Evolutionary conservation across 2,113 vertebrate species (phyloP).

Genomic region (Aspidoscelis tigris): DNA sequence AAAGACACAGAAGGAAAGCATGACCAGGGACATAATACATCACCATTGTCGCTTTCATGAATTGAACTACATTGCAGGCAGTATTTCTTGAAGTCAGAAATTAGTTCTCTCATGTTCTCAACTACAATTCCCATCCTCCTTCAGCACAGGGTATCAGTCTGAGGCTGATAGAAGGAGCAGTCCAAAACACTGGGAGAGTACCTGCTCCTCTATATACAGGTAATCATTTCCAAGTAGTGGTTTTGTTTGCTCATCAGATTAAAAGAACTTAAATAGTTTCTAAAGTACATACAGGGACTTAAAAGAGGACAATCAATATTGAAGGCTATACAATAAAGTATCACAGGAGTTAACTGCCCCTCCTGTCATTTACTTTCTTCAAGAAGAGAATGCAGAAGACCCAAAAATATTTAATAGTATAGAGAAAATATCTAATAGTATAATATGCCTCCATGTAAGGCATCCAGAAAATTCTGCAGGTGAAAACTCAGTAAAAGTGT

Average conservation of each 20-base stretch:
- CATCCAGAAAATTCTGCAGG: not conserved
- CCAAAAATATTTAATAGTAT: not conserved
- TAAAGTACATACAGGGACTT: not conserved
- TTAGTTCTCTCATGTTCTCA: too few species aligned
- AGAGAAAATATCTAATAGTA: not conserved
- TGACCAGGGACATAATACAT: not conserved
- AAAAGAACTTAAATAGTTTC: not conserved
- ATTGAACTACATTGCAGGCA: not conserved
- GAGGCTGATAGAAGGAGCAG: too few species aligned
- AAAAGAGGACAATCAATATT: not conserved
- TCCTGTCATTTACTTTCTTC: not conserved
- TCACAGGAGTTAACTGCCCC: not conserved
- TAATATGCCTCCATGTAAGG: not conserved
- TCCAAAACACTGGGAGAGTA: too few species aligned
- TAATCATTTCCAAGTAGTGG: too few species aligned
- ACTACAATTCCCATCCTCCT: too few species aligned
- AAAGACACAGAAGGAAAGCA: not conserved
- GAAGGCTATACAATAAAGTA: not conserved
- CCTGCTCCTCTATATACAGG: too few species aligned
- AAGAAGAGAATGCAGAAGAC: not conserved
- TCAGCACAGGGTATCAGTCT: too few species aligned
- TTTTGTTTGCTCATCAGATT: too few species aligned
- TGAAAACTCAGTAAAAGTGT: not conserved
- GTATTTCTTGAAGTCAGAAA: not conserved
- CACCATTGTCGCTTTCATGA: not conserved